Evolutionary conservation across 1,140 invertebrate species (phyloP).

Genomic region (Cydia pomonella): DNA sequence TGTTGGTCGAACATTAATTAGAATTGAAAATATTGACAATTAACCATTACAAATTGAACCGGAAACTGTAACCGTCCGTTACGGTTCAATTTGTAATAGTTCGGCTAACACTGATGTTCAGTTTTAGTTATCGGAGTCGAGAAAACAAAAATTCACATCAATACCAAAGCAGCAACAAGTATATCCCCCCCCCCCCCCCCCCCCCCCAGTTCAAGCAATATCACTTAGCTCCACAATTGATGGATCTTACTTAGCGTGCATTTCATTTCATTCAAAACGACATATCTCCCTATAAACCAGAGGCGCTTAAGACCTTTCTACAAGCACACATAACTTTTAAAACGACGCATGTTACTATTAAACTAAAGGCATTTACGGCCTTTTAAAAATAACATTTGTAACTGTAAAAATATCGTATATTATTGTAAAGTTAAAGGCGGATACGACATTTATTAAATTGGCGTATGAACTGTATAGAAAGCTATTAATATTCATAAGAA

Average conservation of each 20-base stretch:
- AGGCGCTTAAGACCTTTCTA: background rate
- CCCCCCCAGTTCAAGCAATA: background rate
- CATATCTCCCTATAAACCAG: background rate
- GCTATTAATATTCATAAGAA: slow-evolving; percentile 17
- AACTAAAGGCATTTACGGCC: background rate
- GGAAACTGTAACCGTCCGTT: too few species aligned
- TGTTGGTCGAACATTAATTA: too few species aligned
- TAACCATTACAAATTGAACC: too few species aligned
- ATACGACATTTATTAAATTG: background rate
- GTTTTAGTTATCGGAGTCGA: too few species aligned
- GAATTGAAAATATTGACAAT: too few species aligned
- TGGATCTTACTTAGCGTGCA: background rate
- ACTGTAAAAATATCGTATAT: background rate
- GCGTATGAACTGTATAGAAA: background rate
- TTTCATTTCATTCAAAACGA: background rate
- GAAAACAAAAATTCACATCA: background rate
- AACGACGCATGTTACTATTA: background rate
- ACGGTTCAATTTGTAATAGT: too few species aligned
- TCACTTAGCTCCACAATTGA: slow-evolving; percentile 4
- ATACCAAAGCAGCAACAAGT: background rate
- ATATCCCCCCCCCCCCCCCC: background rate
- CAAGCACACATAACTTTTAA: background rate
- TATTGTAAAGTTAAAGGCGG: background rate
- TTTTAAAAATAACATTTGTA: background rate
- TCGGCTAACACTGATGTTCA: too few species aligned